Base-by-base conservation (phyloP, 2,888 invertebrate genomes). In the Mythimna loreyi region DNA sequence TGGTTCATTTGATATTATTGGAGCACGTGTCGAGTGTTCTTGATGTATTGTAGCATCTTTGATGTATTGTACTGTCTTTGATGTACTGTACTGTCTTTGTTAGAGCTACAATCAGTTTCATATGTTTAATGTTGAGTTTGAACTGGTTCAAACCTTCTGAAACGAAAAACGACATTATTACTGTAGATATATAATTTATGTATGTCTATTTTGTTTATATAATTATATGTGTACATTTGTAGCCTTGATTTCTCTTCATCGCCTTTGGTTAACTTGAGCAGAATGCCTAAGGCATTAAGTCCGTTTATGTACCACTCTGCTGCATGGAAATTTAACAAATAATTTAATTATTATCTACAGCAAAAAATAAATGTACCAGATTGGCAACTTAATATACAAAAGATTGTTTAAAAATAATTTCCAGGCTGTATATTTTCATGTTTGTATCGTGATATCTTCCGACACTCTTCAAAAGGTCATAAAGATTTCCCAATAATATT, bases 1-100 rank as follows among this genome's bases (percentile, higher is more conserved):
- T 76, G 43, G 21, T 50, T 57, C 50, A 75, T 73, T 75, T 56
- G 63, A 56, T 77, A 56, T 77, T 62, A 43, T 50, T 49, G 19
- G 2, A 59, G 23, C 30, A 63, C 50, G 50, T 59, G 59, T 50
- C 11, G 5, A 58, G 7, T 36, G 7, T 50, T n/a, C 56, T 49
- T 53, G 13, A 11, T 47, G 11, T 21, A 47, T 3, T 47, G 13
- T 25, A 57, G 11, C 21, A 19, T 19, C 43, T 59, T 49, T 53
- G 13, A 9, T 53, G 16, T 21, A 47, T 2, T 40, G 13, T 25
- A 57, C 3, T 19, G 23, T 50, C 30, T 56, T 49, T 53, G 13
- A 11, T 53, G 11, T 21, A 47, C 4, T 47, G 13, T 25, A 36
- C 13, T 40, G 19, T 40, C 40, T 33, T 50, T 55, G 23, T 33